phyloP scores from a whole-genome alignment of 2,797 vertebrate genomes.

The Trachurus trachurus region DNA sequence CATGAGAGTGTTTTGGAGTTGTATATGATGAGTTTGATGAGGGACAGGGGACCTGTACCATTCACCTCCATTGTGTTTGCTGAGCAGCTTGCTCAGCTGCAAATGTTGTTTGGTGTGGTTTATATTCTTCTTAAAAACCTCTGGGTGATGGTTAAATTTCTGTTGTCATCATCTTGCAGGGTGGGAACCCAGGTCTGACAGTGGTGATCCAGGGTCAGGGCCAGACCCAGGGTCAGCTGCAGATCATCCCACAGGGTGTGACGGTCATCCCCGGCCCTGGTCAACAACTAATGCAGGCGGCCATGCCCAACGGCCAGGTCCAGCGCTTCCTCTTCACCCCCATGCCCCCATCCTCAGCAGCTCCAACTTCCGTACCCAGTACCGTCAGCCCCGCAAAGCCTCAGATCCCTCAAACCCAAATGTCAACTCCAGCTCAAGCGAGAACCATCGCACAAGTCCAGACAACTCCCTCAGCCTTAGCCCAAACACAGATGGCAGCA shows the following conservation, averaged over 20 bases:
- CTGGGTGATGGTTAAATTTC: not conserved
- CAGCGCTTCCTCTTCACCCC: constrained; percentile 99
- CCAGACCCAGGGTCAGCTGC: constrained; percentile 96
- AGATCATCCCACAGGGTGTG: constrained; percentile 97
- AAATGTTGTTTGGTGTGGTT: not conserved
- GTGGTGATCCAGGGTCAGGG: constrained; percentile 99
- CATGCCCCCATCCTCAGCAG: constrained; percentile 75
- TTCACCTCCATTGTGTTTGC: too few relatives aligned
- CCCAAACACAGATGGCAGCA: constrained; percentile 71
- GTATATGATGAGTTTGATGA: too few relatives aligned
- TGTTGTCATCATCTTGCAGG: constrained; percentile 77
- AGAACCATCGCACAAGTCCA: constrained; percentile 64
- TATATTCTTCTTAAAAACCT: not conserved
- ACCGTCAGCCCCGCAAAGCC: constrained; percentile 42
- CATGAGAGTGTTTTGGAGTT: too few relatives aligned
- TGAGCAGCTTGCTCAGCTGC: too few relatives aligned
- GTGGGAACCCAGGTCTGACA: constrained; percentile 95
- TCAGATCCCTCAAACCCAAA: constrained; percentile 46
- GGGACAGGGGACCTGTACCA: too few relatives aligned
- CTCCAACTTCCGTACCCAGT: constrained; percentile 38
- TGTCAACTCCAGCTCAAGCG: constrained; percentile 41
- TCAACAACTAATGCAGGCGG: constrained; percentile 99
- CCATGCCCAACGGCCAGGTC: constrained; percentile 97
- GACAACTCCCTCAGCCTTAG: constrained; percentile 66
- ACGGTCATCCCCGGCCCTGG: constrained; percentile 95